Conservation (phyloP, 2,888 invertebrate species). For the Napeogenes sylphis region DNA sequence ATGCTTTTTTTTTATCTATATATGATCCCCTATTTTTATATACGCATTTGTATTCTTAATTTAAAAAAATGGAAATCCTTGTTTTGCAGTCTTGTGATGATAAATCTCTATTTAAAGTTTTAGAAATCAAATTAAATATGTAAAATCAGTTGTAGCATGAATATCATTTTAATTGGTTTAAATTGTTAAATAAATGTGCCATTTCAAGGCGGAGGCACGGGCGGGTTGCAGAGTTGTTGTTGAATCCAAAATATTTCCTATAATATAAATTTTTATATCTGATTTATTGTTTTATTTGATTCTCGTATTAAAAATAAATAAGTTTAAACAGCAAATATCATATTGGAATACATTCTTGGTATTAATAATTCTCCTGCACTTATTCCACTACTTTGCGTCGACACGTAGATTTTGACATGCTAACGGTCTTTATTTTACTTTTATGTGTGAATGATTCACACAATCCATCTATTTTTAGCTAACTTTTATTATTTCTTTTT, state of each 20-base stretch:
- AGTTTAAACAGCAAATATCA: neutral
- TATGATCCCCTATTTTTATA: neutral
- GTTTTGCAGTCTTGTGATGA: too few species aligned
- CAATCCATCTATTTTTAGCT: too few species aligned
- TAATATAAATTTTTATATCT: conserved; percentile 78
- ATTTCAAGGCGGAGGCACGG: conserved; percentile 50
- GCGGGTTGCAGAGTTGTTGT: conserved; percentile 59
- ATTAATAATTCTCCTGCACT: too few species aligned
- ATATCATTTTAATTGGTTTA: conserved; percentile 8
- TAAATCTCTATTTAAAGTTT: neutral
- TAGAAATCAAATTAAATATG: neutral
- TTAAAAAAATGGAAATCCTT: too few species aligned
- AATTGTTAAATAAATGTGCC: conserved; percentile 47
- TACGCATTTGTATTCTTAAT: too few species aligned
- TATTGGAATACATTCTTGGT: too few species aligned
- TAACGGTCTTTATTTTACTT: too few species aligned
- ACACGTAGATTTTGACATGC: too few species aligned
- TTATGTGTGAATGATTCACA: too few species aligned
- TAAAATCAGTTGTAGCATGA: neutral
- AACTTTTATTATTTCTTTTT: too few species aligned
- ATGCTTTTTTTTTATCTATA: conserved; percentile 10
- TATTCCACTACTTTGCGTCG: too few species aligned
- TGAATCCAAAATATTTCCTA: conserved; percentile 78
- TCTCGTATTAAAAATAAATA: neutral
- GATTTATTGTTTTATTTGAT: conserved; percentile 55